Evolutionary conservation across 2,797 vertebrate species (phyloP).

Genomic region (Alectoris magna): DNA sequence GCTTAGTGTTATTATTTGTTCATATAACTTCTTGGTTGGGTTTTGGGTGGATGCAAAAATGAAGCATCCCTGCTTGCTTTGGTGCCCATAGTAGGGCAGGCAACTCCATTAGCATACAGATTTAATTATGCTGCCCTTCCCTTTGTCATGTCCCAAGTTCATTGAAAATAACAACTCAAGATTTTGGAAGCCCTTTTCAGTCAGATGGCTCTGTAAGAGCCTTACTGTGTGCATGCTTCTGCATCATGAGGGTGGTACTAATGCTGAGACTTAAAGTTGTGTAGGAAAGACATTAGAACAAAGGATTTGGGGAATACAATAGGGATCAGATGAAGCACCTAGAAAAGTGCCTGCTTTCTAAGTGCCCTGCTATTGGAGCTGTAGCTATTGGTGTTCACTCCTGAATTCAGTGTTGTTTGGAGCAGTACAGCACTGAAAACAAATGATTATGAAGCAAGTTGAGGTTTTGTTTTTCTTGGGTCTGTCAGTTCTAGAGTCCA

Average conservation of each 20-base stretch:
- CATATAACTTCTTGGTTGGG: constrained; percentile 27
- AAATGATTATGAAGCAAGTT: background rate
- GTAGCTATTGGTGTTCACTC: background rate
- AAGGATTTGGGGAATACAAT: constrained; percentile 45
- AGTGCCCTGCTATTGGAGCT: background rate
- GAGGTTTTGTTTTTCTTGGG: background rate
- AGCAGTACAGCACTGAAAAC: background rate
- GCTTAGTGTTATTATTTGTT: constrained; percentile 29
- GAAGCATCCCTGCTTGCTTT: constrained; percentile 11
- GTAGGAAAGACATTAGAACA: constrained; percentile 37
- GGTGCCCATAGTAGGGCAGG: constrained; percentile 3
- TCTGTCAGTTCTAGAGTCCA: background rate
- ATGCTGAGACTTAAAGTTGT: constrained; percentile 11
- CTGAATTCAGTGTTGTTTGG: background rate
- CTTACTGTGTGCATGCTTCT: background rate
- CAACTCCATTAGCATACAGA: background rate
- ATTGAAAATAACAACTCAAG: background rate
- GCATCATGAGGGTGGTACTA: background rate
- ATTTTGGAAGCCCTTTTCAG: constrained; percentile 30
- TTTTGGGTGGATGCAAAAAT: background rate
- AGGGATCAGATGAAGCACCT: background rate
- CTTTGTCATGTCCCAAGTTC: background rate
- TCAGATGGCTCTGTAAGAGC: background rate
- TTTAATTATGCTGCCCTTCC: background rate
- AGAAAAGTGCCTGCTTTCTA: background rate